Evolutionary conservation across 2,113 vertebrate genomes (phyloP).

Genomic region (Stictonetta naevosa): DNA sequence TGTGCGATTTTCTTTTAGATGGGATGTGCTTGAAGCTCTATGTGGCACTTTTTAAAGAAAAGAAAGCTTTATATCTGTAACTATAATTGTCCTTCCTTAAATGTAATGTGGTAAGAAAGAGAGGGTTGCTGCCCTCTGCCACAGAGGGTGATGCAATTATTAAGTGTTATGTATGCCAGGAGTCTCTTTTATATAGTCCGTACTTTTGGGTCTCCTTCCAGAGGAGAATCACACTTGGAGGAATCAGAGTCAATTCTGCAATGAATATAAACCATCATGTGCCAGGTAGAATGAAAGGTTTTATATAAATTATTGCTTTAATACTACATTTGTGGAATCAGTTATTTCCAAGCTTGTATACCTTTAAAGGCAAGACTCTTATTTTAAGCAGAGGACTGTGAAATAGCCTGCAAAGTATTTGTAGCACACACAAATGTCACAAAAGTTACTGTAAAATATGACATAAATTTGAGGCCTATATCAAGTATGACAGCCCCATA

Average conservation of each 20-base stretch:
- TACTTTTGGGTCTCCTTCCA: background rate
- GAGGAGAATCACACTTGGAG: background rate
- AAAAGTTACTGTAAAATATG: background rate
- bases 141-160: background rate
- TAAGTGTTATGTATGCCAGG: background rate
- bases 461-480: background rate
- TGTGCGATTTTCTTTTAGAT: background rate
- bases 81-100: background rate
- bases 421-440: background rate
- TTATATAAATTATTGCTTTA: slow-evolving; percentile 36
- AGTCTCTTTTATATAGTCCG: background rate
- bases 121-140: background rate
- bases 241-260: background rate
- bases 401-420: background rate
- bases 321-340: background rate
- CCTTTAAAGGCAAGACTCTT: background rate
- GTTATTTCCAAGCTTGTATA: background rate
- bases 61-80: background rate
- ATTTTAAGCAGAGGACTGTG: background rate
- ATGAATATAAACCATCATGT: background rate
- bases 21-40: background rate
- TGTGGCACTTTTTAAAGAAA: background rate
- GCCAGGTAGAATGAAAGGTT: slow-evolving; percentile 43
- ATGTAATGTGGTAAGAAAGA: background rate
- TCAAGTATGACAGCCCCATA: background rate